phyloP scores from a whole-genome alignment of 2,797 vertebrate genomes.

The Labeo calbasu region DNA sequence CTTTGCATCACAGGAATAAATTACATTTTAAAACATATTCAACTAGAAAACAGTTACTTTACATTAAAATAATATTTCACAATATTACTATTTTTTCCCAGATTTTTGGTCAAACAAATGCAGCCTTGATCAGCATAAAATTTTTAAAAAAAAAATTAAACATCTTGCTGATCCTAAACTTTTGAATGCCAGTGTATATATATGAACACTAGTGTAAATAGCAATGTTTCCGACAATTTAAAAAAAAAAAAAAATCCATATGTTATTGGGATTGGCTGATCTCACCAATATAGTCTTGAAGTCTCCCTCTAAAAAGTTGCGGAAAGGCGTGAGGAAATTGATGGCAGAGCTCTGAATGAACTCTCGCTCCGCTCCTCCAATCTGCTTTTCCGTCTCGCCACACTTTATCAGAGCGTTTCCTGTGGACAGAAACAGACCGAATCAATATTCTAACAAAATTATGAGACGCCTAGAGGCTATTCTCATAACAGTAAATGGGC shows the following conservation, averaged over 20 bases:
- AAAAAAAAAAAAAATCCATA: too few species aligned
- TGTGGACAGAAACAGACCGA: conserved; percentile 65
- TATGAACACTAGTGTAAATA: not conserved
- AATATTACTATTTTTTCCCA: too few species aligned
- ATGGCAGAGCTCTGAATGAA: conserved; percentile 93
- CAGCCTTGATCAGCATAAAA: too few species aligned
- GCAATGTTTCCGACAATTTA: not conserved
- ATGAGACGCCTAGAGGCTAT: not conserved
- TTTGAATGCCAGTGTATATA: too few species aligned
- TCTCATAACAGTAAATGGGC: not conserved
- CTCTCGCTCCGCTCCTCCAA: conserved; percentile 93
- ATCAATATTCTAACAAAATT: not conserved
- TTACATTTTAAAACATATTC: too few species aligned
- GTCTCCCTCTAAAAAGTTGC: conserved; percentile 98
- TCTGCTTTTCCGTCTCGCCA: conserved; percentile 95
- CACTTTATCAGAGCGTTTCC: conserved; percentile 97
- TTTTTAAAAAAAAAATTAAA: too few species aligned
- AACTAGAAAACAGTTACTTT: too few species aligned
- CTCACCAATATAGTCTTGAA: conserved; percentile 99
- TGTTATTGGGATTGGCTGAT: not conserved
- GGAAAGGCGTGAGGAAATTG: conserved; percentile 96
- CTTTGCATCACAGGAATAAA: too few species aligned
- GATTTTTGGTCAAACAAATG: too few species aligned
- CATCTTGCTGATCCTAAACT: too few species aligned
- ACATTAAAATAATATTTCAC: too few species aligned